Conservation (phyloP, 1,140 invertebrate species). For the Drosophila gunungcola region DNA sequence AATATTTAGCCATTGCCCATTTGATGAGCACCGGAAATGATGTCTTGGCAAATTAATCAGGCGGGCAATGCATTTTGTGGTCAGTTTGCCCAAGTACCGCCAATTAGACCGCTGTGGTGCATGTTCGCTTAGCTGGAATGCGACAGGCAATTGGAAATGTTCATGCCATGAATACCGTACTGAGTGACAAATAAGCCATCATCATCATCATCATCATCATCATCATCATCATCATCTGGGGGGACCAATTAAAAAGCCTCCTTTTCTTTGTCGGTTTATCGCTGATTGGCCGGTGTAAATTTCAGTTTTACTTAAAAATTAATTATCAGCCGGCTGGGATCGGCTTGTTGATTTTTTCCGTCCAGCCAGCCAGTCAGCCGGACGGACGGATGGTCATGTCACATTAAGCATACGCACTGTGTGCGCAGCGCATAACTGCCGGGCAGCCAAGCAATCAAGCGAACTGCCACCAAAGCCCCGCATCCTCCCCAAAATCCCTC, state of each 20-base stretch:
- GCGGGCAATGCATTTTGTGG: conserved; percentile 11
- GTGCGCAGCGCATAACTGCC: conserved; percentile 61
- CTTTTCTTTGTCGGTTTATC: conserved; percentile 21
- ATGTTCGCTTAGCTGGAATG: not conserved
- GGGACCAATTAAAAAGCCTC: conserved; percentile 30
- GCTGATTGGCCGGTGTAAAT: conserved; percentile 48
- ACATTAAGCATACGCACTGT: conserved; percentile 78
- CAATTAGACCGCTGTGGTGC: conserved; percentile 26
- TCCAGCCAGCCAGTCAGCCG: not conserved
- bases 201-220: not conserved
- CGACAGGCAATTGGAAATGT: not conserved
- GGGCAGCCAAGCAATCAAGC: conserved; percentile 48
- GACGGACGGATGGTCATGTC: conserved; percentile 51
- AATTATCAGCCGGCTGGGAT: conserved; percentile 62
- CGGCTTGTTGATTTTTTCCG: conserved; percentile 54
- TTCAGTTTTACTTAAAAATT: conserved; percentile 68
- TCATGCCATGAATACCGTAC: not conserved
- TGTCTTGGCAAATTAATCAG: conserved; percentile 35
- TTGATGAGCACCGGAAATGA: conserved; percentile 3
- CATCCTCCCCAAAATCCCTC: conserved; percentile 17
- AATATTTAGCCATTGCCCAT: conserved; percentile 15
- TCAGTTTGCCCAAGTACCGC: conserved; percentile 6
- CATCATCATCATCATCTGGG: not conserved
- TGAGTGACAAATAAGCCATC: conserved; percentile 2
- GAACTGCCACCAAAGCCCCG: conserved; percentile 27